These are phyloP conservation scores for Hipposideros armiger DNA, from an alignment of 2,113 vertebrate genomes.

Conservation along the genomic window DNA sequence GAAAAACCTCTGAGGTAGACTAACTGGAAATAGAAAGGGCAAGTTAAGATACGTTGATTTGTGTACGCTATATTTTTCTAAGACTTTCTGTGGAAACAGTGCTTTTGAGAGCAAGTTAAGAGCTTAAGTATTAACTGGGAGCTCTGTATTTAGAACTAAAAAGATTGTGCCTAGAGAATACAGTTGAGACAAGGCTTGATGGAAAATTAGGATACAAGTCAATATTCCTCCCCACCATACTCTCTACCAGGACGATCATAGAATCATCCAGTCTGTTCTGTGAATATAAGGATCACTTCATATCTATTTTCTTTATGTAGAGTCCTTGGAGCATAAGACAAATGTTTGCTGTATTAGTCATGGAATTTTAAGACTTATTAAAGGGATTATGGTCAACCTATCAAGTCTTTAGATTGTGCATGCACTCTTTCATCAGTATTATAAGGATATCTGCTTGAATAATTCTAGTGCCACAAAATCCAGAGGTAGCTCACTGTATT, in stretches of 20 bases:
- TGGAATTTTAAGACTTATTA: background rate
- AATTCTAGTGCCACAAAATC: background rate
- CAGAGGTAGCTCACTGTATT: background rate
- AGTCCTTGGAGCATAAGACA: background rate
- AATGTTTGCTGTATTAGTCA: constrained; percentile 21
- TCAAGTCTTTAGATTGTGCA: background rate
- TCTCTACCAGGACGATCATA: background rate
- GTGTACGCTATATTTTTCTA: background rate
- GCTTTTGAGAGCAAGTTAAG: background rate
- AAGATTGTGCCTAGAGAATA: background rate
- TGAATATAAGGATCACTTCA: background rate
- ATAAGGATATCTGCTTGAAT: background rate
- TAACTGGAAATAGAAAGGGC: background rate
- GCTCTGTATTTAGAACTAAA: background rate
- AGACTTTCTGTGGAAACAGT: background rate
- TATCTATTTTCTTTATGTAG: background rate
- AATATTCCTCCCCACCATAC: background rate
- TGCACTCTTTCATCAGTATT: background rate
- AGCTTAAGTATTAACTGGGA: background rate
- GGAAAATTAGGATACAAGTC: background rate
- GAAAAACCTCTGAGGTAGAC: constrained; percentile 29
- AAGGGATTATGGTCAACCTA: background rate
- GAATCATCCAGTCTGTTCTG: background rate
- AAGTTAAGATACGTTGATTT: background rate
- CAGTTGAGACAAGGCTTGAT: background rate